Conservation (phyloP, 2,888 invertebrate genomes). For the Drosophila macrospina region DNA sequence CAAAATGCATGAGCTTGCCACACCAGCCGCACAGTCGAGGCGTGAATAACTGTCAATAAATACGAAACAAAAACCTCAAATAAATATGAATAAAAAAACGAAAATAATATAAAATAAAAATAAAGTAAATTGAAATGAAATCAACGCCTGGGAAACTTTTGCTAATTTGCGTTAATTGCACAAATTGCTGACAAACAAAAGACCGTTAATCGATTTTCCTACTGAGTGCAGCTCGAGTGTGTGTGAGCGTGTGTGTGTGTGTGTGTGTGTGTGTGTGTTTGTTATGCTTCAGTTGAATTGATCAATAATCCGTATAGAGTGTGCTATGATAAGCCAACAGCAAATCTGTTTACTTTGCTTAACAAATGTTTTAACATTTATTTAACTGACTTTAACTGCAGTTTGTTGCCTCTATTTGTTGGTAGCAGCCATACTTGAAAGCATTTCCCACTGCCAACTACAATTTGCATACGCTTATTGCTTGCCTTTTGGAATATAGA, state of each 20-base stretch:
- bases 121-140: slow-evolving; percentile 9
- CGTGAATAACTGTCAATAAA: slow-evolving; percentile 18
- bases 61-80: too few relatives aligned
- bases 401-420: neutral
- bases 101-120: slow-evolving; percentile 1
- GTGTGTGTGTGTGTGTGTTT: neutral
- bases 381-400: neutral
- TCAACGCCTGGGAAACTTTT: slow-evolving; percentile 5
- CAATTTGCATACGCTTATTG: too few relatives aligned
- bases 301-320: slow-evolving; percentile 8
- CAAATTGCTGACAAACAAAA: slow-evolving; percentile 24
- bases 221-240: neutral
- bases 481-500: too few relatives aligned
- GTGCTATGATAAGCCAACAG: neutral
- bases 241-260: neutral
- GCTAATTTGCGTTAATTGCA: slow-evolving; percentile 27
- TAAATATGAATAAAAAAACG: neutral
- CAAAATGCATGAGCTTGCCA: slow-evolving; percentile 17
- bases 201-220: slow-evolving; percentile 3
- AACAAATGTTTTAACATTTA: neutral
- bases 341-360: neutral
- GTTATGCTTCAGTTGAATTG: slow-evolving; percentile 28
- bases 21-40: slow-evolving; percentile 15
- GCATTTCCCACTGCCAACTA: too few relatives aligned
- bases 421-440: too few relatives aligned